A percentile compares a stretch with the other conserved stretches of the same genome.
phyloP scores from a whole-genome alignment of 2,113 vertebrate genomes.

The Sinosuthora webbiana region DNA sequence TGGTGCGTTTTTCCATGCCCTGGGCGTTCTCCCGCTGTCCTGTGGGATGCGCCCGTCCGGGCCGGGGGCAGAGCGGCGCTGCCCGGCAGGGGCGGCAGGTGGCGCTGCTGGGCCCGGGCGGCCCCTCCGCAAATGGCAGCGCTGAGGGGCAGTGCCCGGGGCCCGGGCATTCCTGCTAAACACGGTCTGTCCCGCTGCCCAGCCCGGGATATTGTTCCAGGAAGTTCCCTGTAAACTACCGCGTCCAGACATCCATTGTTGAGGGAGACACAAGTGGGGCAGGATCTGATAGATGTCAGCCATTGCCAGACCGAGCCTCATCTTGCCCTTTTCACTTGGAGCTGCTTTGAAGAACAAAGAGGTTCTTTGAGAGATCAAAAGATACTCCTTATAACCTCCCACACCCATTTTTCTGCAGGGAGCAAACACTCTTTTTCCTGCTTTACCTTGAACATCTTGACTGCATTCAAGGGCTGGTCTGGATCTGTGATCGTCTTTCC shows the following conservation, averaged over 20 bases:
- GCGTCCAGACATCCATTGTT: not conserved
- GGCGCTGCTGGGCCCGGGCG: not conserved
- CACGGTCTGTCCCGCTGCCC: not conserved
- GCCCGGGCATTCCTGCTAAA: not conserved
- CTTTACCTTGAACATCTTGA: not conserved
- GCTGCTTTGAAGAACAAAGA: not conserved
- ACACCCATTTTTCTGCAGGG: not conserved
- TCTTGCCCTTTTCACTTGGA: not conserved
- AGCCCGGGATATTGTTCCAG: not conserved
- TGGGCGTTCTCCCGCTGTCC: not conserved
- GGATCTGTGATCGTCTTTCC: not conserved
- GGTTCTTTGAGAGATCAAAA: not conserved
- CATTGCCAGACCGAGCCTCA: not conserved
- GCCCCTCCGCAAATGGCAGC: not conserved
- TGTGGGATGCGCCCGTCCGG: accelerated
- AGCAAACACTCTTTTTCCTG: not conserved
- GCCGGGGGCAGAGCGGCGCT: not conserved
- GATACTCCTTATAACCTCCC: not conserved
- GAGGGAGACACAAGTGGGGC: not conserved
- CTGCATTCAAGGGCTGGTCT: not conserved
- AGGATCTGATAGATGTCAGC: not conserved
- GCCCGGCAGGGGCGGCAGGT: not conserved
- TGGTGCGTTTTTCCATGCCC: not conserved
- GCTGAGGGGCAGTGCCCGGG: not conserved
- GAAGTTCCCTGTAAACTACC: not conserved